Evolutionary conservation across 2,113 vertebrate species (phyloP).

Genomic region (Loxodonta africana): DNA sequence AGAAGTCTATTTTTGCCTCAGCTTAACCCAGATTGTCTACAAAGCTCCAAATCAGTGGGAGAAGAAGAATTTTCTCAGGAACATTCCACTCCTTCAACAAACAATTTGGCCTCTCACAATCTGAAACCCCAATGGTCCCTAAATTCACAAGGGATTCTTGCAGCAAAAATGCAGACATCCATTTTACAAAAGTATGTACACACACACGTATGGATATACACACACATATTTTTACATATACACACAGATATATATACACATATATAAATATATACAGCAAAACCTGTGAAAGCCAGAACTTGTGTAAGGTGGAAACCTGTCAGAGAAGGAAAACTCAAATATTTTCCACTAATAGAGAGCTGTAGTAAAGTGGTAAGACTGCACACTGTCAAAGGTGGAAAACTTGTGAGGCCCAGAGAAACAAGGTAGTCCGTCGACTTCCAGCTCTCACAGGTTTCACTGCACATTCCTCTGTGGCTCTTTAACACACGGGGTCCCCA

Average conservation of each 20-base stretch:
- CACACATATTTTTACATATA: background rate
- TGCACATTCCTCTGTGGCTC: too few relatives aligned
- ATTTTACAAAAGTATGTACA: background rate
- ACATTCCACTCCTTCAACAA: background rate
- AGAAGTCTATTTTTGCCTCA: slow-evolving; percentile 55
- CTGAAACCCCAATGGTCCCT: slow-evolving; percentile 5
- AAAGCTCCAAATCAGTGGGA: background rate
- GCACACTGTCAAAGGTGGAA: background rate
- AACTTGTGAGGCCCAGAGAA: background rate
- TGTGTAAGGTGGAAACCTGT: background rate
- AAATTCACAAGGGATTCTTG: background rate
- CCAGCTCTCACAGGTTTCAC: background rate
- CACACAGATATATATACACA: background rate
- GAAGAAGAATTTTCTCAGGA: slow-evolving; percentile 32
- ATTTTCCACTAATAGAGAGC: background rate
- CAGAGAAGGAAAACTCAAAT: background rate
- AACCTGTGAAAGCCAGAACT: background rate
- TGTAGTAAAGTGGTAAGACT: background rate
- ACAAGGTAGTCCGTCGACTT: background rate
- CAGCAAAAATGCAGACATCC: background rate
- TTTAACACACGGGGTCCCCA: background rate
- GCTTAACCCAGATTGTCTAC: slow-evolving; percentile 41
- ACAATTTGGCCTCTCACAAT: slow-evolving; percentile 32
- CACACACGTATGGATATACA: background rate
- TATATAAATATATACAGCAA: background rate